Evolutionary conservation across 2,888 invertebrate species (phyloP).

Genomic region (Eupithecia inturbata): DNA sequence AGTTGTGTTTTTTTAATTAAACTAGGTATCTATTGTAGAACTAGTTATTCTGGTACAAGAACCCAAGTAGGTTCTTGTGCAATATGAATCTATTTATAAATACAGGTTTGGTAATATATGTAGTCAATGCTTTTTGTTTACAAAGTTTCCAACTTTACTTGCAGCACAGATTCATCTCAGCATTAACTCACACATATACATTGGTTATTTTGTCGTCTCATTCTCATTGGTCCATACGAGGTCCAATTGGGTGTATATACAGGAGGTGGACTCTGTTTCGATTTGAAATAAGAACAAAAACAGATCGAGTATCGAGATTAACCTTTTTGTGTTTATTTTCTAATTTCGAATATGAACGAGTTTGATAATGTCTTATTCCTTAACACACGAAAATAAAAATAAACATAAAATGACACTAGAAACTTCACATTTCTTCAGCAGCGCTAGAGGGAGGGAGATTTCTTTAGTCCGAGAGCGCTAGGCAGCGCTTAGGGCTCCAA

Average conservation of each 20-base stretch:
- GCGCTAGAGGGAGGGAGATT: no score
- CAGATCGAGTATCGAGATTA: conserved; percentile 5
- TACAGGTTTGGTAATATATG: no score
- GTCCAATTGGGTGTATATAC: conserved; percentile 40
- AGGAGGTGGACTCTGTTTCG: conserved; percentile 31
- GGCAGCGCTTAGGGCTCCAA: no score
- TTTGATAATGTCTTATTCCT: no score
- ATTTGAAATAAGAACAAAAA: conserved; percentile 6
- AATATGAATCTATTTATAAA: no score
- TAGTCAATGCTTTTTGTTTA: not conserved
- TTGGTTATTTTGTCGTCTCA: conserved; percentile 26
- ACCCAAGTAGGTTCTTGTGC: no score
- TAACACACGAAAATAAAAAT: no score
- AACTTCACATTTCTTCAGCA: no score
- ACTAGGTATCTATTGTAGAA: no score
- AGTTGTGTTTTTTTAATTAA: not conserved
- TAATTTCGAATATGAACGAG: not conserved
- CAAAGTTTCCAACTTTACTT: conserved; percentile 9
- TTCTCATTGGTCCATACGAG: conserved; percentile 34
- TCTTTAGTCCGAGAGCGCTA: no score
- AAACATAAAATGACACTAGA: no score
- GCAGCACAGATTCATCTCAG: conserved; percentile 36
- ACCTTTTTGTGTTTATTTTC: conserved; percentile 1
- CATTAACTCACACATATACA: conserved; percentile 27
- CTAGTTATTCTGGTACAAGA: no score